Evolutionary conservation across 2,888 invertebrate genomes (phyloP).

Genomic region (Pegoplata infirma): DNA sequence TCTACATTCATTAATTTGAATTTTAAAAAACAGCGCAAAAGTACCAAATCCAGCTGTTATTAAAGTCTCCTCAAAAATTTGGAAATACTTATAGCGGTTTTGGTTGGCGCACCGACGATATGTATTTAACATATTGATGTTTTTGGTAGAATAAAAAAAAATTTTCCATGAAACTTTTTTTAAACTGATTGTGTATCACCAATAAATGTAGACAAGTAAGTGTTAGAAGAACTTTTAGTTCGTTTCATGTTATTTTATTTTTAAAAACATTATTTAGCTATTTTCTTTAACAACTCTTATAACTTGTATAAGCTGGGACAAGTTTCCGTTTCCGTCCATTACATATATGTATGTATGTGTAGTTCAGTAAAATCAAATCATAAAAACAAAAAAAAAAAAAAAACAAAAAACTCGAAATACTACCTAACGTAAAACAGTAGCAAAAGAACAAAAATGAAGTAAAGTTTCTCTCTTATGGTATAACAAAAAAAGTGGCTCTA

Average conservation of each 20-base stretch:
- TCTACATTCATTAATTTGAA: too few relatives aligned
- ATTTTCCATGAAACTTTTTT: too few relatives aligned
- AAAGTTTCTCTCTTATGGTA: slow-evolving; percentile 33
- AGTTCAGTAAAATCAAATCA: slow-evolving; percentile 49
- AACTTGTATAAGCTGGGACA: slow-evolving; percentile 33
- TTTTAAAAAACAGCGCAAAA: too few relatives aligned
- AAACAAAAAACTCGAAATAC: slow-evolving; percentile 2
- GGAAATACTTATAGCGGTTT: too few relatives aligned
- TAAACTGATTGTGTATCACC: background rate
- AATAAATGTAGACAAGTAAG: background rate
- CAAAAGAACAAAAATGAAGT: slow-evolving; percentile 15
- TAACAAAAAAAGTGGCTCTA: slow-evolving; percentile 1
- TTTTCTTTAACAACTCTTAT: background rate
- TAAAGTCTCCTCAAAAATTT: too few relatives aligned
- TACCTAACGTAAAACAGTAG: background rate
- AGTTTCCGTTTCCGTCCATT: slow-evolving; percentile 53
- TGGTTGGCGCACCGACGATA: too few relatives aligned
- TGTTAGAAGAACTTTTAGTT: background rate
- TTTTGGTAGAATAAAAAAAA: too few relatives aligned
- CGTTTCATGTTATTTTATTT: background rate
- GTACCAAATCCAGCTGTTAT: too few relatives aligned
- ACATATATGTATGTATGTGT: background rate
- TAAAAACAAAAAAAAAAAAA: too few relatives aligned
- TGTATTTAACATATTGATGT: too few relatives aligned
- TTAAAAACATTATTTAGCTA: slow-evolving; percentile 26